Evolutionary conservation across 30 jellyfish, hydroid and myxozoan genomes (phyloP), one percentile per base, ranked within the genome.

Genomic region (Aurelia aurita): DNA sequence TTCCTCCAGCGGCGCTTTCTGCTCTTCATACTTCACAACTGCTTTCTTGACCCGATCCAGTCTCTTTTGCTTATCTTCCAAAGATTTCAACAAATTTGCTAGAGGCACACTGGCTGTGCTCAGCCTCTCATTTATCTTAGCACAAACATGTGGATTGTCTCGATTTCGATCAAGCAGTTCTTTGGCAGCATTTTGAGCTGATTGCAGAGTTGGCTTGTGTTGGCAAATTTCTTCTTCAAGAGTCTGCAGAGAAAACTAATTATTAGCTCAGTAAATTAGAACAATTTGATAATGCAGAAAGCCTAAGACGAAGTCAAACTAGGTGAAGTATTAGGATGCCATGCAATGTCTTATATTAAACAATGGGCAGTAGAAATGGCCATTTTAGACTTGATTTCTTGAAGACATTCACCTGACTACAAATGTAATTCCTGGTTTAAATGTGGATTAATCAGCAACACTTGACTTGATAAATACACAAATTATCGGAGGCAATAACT

Each of bases 141-240:
- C 81, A 74, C 97, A 94, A 7, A 94, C 81, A 15, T 55, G 89
- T 0, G 99, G 97, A 49, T 79, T 85, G 35, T 85, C 90, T 47
- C 82, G 70, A 86, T 89, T 94, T 60, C 89, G 78, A 29, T 89
- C 97, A 7, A 89, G 73, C 39, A 94, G 96, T 60, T 53, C 69
- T 59, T 93, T 82, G 21, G 97, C 97, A 5, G 94, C n/a, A 57
- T 80, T 80, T 47, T 94, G 96, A 5, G 99, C 99, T 4, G 89
- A 63, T 49, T 83, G 95, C 49, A 94, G 69, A 12, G 74, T 54
- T 15, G 99, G 99, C 25, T 82, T 79, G 45, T 78, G 92, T 11
- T 61, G 45, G 34, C 72, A 84, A 59, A 94, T 73, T 19, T 89
- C 96, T 29, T 75, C 87, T 68, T 89, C 96, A 32, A 94, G 63